phyloP scores from a whole-genome alignment of 1,140 invertebrate genomes.

The Drosophila ficusphila region DNA sequence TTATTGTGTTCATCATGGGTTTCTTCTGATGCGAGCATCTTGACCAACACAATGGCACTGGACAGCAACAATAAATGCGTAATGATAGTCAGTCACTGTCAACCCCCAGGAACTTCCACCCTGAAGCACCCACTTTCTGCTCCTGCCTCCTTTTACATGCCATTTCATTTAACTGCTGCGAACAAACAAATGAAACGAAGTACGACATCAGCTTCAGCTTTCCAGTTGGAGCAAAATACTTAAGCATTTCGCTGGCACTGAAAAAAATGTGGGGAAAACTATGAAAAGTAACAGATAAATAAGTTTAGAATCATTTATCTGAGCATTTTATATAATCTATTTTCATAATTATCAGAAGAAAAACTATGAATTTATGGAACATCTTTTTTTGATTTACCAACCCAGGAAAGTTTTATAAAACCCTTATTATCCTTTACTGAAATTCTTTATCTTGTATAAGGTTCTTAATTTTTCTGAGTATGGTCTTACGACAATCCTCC shows the following conservation, averaged over 20 bases:
- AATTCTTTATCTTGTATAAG: no score
- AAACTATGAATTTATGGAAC: no score
- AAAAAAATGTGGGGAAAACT: background rate
- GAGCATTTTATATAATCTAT: no score
- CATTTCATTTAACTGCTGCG: constrained; percentile 80
- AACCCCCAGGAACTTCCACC: constrained; percentile 12
- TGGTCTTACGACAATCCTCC: constrained; percentile 17
- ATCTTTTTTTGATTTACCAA: no score
- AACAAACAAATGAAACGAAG: constrained; percentile 73
- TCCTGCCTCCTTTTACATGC: constrained; percentile 42
- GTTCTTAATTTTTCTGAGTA: background rate
- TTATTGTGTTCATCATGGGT: constrained; percentile 17
- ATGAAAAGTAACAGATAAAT: no score
- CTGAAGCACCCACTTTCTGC: background rate
- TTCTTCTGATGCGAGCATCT: constrained; percentile 41
- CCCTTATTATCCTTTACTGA: no score
- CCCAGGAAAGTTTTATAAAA: no score
- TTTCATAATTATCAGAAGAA: no score
- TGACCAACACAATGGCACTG: constrained; percentile 55
- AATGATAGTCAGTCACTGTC: constrained; percentile 76
- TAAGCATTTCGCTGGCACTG: constrained; percentile 7
- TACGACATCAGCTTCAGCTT: constrained; percentile 29
- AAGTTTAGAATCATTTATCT: no score
- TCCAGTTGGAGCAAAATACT: constrained; percentile 27
- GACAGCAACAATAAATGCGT: constrained; percentile 71